Evolutionary conservation across 2,888 invertebrate genomes (phyloP), one percentile per base, ranked within the genome.

Genomic region (Tetragonula carbonaria): DNA sequence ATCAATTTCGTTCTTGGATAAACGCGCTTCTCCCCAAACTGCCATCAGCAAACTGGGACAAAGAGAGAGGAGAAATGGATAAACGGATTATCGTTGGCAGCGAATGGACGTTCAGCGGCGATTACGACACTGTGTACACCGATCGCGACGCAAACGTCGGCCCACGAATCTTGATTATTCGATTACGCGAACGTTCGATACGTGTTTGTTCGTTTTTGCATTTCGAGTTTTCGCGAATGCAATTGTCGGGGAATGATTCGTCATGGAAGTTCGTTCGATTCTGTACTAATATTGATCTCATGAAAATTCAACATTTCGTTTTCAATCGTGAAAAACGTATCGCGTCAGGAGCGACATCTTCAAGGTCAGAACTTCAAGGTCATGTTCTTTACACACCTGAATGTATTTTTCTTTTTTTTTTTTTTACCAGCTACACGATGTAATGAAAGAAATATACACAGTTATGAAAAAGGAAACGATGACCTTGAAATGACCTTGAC

Each of bases 81-180:
- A 86, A 86, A 86, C 77, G 80, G 85, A 86, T 86, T 86, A 85
- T 62, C 67, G 55, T 55, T 18, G 28, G 63, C 77, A 74, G 65
- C 62, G 77, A 82, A 66, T 78, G 76, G 72, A 59, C 85, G 62
- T 78, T 67, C 85, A 80, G 33, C n/a, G 63, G 51, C 68, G 78
- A 78, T 78, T 75, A 67, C 72, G 74, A 79, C 38, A 28, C 28
- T 33, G 33, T 18, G 55, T 51, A 50, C 66, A 57, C 2, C 59
- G 55, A 23, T 28, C 28, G 23, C 50, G 38, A 71, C 33, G 74
- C 62, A n/a, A 74, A 66, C 57, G 66, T 16, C 38, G 70, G 67
- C 67, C 67, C 81, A 23, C 4, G 6, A 67, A 72, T 62, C 45
- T 21, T 18, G 23, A 33, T 55, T 45, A 14, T 57, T 62, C 57